Base-by-base conservation (phyloP, 1,140 invertebrate species). In the Homarus americanus region DNA sequence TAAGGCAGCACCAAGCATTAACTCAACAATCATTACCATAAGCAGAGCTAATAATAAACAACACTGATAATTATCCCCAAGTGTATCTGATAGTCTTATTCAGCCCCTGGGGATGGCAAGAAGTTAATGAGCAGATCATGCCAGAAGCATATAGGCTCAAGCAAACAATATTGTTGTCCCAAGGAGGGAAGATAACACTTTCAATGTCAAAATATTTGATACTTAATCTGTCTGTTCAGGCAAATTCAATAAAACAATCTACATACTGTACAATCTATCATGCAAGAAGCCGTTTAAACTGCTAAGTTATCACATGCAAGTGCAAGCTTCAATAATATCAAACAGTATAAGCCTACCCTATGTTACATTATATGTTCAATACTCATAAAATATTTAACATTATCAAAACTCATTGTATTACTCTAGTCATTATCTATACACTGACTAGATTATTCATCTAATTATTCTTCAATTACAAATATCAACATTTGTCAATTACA, bases 211-310 rank as follows among this genome's bases (percentile, higher is more conserved):
- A 63, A 24, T 32, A 32, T 24, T 0, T 69, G 3, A 24, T 69
- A 32, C 63, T 69, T 9, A 32, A 69, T 28, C 32, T 24, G 32
- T 32, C n/a, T 75, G 69, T 66, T 44, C 66, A 85, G n/a, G 40
- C 83, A 53, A 28, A 41, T 17, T 75, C n/a, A 49, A 85, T n/a
- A 75, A 20, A 85, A 66, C 49, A 4, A 85, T 53, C 28, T 79
- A 78, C n/a, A n/a, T n/a, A n/a, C n/a, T n/a, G 63, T 40, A 87
- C 24, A 87, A 28, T 49, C 40, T 32, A 82, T 49, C 87, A 89
- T 89, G 87, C 87, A 89, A 15, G 28, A 82, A 89, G 28, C n/a
- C 17, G 34, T 76, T 66, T 9, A 79, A 80, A 89, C 28, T 89
- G 12, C 24, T 80, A 79, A 24, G 75, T 20, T 53, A 82, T 34